A percentile compares a stretch with the other conserved stretches of the same genome.
Conservation (phyloP, 2,888 invertebrate genomes). For the Sphecodes monilicornis region DNA sequence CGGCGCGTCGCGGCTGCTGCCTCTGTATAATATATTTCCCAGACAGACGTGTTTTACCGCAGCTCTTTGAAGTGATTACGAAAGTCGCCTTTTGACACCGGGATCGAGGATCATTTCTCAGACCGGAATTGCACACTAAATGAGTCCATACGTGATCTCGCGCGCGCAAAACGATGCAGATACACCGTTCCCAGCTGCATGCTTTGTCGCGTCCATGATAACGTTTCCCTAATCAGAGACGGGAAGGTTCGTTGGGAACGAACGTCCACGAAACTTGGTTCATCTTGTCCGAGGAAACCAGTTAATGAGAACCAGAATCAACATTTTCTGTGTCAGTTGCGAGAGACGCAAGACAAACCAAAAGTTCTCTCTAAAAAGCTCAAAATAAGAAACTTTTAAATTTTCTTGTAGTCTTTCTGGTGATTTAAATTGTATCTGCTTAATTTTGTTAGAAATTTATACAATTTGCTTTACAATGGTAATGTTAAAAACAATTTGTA, state of each 20-base stretch:
- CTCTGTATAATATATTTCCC: constrained; percentile 33
- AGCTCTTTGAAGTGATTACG: constrained; percentile 23
- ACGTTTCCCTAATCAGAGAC: constrained; percentile 16
- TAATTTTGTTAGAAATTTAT: too few species aligned
- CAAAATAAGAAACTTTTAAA: too few species aligned
- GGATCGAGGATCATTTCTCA: background rate
- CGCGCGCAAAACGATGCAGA: background rate
- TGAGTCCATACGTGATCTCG: background rate
- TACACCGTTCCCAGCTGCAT: background rate
- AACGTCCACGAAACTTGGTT: background rate
- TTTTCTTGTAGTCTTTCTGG: too few species aligned
- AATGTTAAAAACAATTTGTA: too few species aligned
- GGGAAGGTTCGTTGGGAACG: background rate
- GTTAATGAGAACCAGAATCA: background rate
- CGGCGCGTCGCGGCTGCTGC: background rate
- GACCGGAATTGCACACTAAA: too few species aligned
- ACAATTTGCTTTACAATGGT: too few species aligned
- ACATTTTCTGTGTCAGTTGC: too few species aligned
- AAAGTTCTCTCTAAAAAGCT: too few species aligned
- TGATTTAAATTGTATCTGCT: too few species aligned
- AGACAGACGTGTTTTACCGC: constrained; percentile 11
- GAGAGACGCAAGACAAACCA: too few species aligned
- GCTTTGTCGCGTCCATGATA: background rate
- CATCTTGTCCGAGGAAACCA: background rate
- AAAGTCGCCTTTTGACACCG: background rate